Evolutionary conservation across 1,140 invertebrate genomes (phyloP).

Genomic region (Lepidurus couesii): DNA sequence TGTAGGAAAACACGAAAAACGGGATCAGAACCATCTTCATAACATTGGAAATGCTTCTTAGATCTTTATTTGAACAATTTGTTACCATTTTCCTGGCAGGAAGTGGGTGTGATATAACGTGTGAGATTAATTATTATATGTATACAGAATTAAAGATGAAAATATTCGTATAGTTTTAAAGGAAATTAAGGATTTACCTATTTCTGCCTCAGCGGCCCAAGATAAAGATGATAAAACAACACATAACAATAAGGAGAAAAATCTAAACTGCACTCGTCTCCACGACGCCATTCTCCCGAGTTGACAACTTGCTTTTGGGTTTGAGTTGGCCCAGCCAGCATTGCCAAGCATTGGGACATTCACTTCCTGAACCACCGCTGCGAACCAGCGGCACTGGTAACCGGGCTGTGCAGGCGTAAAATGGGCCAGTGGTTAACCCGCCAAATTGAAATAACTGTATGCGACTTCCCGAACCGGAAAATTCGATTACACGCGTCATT

Average conservation of each 20-base stretch:
- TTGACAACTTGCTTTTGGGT: neutral
- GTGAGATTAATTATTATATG: neutral
- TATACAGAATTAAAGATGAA: neutral
- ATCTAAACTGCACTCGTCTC: neutral
- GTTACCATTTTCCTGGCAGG: neutral
- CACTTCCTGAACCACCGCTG: too few species aligned
- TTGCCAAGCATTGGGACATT: neutral
- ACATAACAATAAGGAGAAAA: neutral
- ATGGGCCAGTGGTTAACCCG: too few species aligned
- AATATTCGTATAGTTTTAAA: neutral
- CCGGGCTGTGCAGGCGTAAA: too few species aligned
- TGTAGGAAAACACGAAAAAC: neutral
- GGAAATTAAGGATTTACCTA: neutral
- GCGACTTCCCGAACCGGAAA: too few species aligned
- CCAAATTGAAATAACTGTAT: too few species aligned
- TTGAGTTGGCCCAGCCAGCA: neutral
- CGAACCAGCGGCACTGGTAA: too few species aligned
- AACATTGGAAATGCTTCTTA: too few species aligned
- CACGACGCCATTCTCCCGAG: neutral
- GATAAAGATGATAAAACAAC: neutral
- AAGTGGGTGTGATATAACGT: neutral
- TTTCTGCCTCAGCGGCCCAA: neutral
- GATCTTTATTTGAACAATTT: too few species aligned
- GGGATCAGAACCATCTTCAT: too few species aligned
- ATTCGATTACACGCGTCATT: too few species aligned